phyloP scores from a whole-genome alignment of 2,888 invertebrate species.

The Chouioia cunea region DNA sequence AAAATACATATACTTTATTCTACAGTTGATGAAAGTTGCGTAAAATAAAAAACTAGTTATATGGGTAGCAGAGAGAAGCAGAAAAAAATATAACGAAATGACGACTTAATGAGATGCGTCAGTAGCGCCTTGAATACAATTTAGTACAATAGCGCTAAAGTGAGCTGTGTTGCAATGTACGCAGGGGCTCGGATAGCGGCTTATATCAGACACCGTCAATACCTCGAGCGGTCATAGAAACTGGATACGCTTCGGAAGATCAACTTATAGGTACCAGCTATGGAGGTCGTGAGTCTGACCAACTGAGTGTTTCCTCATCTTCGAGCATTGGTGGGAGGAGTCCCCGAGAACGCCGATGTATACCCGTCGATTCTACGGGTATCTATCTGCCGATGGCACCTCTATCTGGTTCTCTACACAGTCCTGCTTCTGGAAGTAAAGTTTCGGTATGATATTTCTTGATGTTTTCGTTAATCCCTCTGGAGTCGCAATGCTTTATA shows the following conservation, averaged over 20 bases:
- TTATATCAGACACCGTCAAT: slow-evolving; percentile 72
- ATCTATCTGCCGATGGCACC: slow-evolving; percentile 75
- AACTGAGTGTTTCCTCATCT: slow-evolving; percentile 75
- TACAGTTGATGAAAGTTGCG: too few relatives aligned
- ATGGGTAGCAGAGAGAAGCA: too few relatives aligned
- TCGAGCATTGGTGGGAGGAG: slow-evolving; percentile 73
- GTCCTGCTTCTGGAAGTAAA: slow-evolving; percentile 74
- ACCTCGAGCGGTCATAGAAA: slow-evolving; percentile 65
- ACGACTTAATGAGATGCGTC: too few relatives aligned
- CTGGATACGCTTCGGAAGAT: slow-evolving; percentile 73
- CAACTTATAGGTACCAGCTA: slow-evolving; percentile 63
- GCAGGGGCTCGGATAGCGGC: slow-evolving; percentile 74
- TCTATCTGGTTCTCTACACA: slow-evolving; percentile 70
- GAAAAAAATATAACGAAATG: too few relatives aligned
- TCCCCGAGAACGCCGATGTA: slow-evolving; percentile 68
- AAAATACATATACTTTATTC: too few relatives aligned
- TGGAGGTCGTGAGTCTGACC: slow-evolving; percentile 72
- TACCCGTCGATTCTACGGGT: slow-evolving; percentile 69
- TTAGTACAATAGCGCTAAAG: too few relatives aligned
- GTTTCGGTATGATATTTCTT: slow-evolving; percentile 71
- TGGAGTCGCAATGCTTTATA: not conserved
- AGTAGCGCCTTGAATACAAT: too few relatives aligned
- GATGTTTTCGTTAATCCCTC: not conserved
- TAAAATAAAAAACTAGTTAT: too few relatives aligned
- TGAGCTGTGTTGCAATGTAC: slow-evolving; percentile 42